Conservation (phyloP, 2,797 vertebrate genomes). For the Eospalax fontanierii region DNA sequence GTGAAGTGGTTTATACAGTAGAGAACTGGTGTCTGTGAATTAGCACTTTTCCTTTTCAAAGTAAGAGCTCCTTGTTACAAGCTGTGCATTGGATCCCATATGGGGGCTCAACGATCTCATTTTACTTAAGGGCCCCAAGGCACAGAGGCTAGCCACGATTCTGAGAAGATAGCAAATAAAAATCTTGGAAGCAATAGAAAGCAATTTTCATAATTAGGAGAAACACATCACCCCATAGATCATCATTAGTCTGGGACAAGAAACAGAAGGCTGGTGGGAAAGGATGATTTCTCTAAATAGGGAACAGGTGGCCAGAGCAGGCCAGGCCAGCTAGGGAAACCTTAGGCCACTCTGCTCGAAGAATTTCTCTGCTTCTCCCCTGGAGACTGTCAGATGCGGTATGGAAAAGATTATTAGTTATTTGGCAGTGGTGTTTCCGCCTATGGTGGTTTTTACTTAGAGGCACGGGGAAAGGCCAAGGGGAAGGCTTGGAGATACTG, state of each 20-base stretch:
- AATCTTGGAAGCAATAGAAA: constrained; percentile 78
- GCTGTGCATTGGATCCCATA: constrained; percentile 62
- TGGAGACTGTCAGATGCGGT: constrained; percentile 71
- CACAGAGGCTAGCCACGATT: constrained; percentile 79
- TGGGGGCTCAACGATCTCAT: constrained; percentile 76
- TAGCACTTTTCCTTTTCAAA: constrained; percentile 43
- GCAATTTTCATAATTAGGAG: constrained; percentile 83
- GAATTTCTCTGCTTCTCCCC: constrained; percentile 82
- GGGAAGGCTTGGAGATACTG: constrained; percentile 1
- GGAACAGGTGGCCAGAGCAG: constrained; percentile 87
- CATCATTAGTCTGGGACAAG: constrained; percentile 88
- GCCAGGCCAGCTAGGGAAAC: constrained; percentile 80
- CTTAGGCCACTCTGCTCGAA: constrained; percentile 84
- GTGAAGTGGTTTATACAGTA: background rate
- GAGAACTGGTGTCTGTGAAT: background rate
- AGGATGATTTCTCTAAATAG: constrained; percentile 83
- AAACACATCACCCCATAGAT: constrained; percentile 84
- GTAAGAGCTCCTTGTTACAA: constrained; percentile 76
- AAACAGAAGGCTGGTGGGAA: constrained; percentile 88
- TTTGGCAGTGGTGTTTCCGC: constrained; percentile 75
- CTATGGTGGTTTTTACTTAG: constrained; percentile 24
- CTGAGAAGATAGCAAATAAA: constrained; percentile 76
- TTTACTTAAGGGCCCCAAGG: constrained; percentile 74
- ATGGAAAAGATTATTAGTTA: constrained; percentile 81
- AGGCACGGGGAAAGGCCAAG: constrained; percentile 46